Evolutionary conservation across 2,888 invertebrate genomes (phyloP).

Genomic region (Lochmaea capreae): DNA sequence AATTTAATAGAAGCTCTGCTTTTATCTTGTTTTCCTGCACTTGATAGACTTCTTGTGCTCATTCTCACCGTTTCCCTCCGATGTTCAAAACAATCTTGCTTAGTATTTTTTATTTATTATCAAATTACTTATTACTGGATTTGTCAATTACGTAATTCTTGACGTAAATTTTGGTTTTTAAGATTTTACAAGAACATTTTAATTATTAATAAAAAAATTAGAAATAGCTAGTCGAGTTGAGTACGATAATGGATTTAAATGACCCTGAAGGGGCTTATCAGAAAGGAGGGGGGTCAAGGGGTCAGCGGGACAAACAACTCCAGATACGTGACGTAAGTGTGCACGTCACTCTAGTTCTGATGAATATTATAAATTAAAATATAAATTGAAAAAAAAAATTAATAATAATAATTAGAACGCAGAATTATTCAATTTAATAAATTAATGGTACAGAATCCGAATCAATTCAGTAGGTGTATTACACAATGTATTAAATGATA

Average conservation of each 20-base stretch:
- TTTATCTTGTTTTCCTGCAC: too few relatives aligned
- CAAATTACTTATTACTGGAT: too few relatives aligned
- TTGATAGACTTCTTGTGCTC: too few relatives aligned
- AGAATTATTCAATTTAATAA: too few relatives aligned
- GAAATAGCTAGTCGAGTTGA: conserved; percentile 24
- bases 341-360: conserved; percentile 42
- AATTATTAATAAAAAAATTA: background rate
- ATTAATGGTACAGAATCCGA: too few relatives aligned
- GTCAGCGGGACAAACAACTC: conserved; percentile 55
- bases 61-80: too few relatives aligned
- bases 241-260: conserved; percentile 31
- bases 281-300: conserved; percentile 39
- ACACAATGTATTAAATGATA: too few relatives aligned
- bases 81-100: too few relatives aligned
- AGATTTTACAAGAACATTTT: conserved; percentile 2
- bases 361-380: background rate
- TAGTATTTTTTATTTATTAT: background rate
- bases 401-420: too few relatives aligned
- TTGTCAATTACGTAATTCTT: background rate
- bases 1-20: too few relatives aligned
- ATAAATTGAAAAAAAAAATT: background rate
- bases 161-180: background rate
- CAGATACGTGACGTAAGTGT: conserved; percentile 49
- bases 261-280: conserved; percentile 38
- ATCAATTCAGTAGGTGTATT: too few relatives aligned